A percentile compares a stretch with the other conserved stretches of the same genome.
Evolutionary conservation across 2,113 vertebrate genomes (phyloP).

Genomic region (Mesembrinibis cayennensis): DNA sequence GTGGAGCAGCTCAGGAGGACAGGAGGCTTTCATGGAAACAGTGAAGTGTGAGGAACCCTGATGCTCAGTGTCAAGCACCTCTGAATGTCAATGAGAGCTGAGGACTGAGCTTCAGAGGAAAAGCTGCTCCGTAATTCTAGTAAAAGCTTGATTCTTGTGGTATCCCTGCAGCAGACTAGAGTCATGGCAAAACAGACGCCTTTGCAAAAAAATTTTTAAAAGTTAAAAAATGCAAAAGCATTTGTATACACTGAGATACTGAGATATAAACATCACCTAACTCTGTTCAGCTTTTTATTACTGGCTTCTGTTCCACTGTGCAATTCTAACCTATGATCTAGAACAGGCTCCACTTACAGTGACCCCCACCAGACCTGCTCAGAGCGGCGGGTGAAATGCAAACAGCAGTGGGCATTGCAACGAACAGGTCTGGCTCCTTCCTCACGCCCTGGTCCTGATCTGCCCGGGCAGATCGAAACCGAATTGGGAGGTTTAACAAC

Average conservation of each 20-base stretch:
- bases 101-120: not conserved
- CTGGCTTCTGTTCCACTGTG: not conserved
- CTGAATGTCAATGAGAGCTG: not conserved
- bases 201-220: not conserved
- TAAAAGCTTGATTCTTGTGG: not conserved
- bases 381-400: rapidly evolving
- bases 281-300: not conserved
- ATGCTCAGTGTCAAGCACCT: not conserved
- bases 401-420: not conserved
- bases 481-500: not conserved
- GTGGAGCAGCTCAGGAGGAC: not conserved
- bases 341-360: not conserved
- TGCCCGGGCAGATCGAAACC: not conserved
- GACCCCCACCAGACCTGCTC: not conserved
- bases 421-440: not conserved
- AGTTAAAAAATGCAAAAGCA: not conserved
- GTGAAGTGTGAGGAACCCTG: not conserved
- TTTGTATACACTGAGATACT: not conserved
- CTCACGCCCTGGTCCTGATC: not conserved
- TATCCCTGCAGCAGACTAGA: not conserved
- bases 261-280: not conserved
- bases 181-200: not conserved
- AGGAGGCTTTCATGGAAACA: not conserved
- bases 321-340: not conserved
- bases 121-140: not conserved